phyloP scores from a whole-genome alignment of 2,797 vertebrate genomes.

The Podarcis siculus region DNA sequence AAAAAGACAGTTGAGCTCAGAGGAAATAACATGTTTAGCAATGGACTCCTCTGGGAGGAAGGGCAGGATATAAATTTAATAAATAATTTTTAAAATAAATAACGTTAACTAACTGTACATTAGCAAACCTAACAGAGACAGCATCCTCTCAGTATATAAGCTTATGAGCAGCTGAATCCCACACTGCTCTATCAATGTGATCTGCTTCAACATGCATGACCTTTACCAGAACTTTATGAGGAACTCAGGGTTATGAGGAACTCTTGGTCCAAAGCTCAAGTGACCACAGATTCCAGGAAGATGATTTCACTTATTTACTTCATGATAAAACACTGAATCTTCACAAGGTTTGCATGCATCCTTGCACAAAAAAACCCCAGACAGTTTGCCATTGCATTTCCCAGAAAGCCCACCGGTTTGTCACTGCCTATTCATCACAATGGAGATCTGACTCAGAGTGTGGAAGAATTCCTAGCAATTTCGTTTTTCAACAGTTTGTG shows the following conservation, averaged over 20 bases:
- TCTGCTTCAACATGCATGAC: neutral
- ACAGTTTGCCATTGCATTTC: slow-evolving; percentile 64
- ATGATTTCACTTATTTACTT: slow-evolving; percentile 73
- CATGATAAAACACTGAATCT: slow-evolving; percentile 66
- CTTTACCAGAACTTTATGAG: slow-evolving; percentile 44
- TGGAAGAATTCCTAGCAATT: slow-evolving; percentile 58
- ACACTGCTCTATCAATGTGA: rapidly evolving
- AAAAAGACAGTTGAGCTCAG: neutral
- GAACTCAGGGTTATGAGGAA: slow-evolving; percentile 32
- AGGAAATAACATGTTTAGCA: neutral
- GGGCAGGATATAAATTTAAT: too few relatives aligned
- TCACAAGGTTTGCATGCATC: slow-evolving; percentile 57
- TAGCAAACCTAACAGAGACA: neutral
- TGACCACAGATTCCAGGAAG: slow-evolving; percentile 77
- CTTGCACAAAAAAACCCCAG: slow-evolving; percentile 64
- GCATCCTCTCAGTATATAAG: neutral
- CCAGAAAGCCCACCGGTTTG: slow-evolving; percentile 73
- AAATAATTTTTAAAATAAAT: too few relatives aligned
- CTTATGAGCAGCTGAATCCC: neutral
- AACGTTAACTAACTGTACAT: rapidly evolving
- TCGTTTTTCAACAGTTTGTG: slow-evolving; percentile 16
- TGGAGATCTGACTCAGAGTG: slow-evolving; percentile 63
- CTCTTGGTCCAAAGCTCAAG: slow-evolving; percentile 49
- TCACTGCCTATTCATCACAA: slow-evolving; percentile 58
- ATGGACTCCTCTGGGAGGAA: too few relatives aligned